Evolutionary conservation across 2,888 invertebrate species (phyloP).

Genomic region (Drosophila subsilvestris): DNA sequence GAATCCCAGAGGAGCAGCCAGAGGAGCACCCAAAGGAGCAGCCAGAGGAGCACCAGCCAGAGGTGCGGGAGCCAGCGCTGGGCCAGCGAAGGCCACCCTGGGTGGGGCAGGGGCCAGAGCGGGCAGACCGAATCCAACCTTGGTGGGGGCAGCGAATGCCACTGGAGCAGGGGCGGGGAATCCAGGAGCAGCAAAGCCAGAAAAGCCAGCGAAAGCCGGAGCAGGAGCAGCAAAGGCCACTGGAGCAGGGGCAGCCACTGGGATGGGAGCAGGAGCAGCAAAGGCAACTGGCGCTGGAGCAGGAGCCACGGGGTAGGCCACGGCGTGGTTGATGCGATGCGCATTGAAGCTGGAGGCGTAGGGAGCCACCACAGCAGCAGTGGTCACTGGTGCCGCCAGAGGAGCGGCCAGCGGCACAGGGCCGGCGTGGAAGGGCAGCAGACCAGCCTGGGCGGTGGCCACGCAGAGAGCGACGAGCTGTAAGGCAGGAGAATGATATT

Average conservation of each 20-base stretch:
- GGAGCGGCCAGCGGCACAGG: constrained; percentile 18
- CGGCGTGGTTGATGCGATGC: constrained; percentile 90
- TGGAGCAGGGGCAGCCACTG: constrained; percentile 45
- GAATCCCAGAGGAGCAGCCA: constrained; percentile 18
- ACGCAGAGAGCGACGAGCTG: constrained; percentile 77
- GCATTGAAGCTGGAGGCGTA: constrained; percentile 91
- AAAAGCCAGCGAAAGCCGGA: constrained; percentile 43
- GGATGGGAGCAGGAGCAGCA: constrained; percentile 47
- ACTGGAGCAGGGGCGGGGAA: constrained; percentile 59
- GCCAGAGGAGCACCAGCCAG: constrained; percentile 38
- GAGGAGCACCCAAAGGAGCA: constrained; percentile 26
- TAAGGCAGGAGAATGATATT: not conserved
- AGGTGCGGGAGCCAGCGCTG: constrained; percentile 48
- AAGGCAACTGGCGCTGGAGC: constrained; percentile 42
- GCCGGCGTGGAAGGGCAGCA: constrained; percentile 80
- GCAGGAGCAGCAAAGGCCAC: constrained; percentile 49
- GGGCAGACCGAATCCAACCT: constrained; percentile 52
- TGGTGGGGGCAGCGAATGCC: constrained; percentile 61
- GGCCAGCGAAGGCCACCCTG: constrained; percentile 52
- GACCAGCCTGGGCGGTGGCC: constrained; percentile 82
- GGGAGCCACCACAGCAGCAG: constrained; percentile 86
- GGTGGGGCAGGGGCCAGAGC: constrained; percentile 54
- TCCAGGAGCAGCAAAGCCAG: constrained; percentile 50
- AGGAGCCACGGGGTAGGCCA: constrained; percentile 75
- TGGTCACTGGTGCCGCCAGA: constrained; percentile 61